A percentile compares a stretch with the other conserved stretches of the same genome.
Evolutionary conservation across 2,888 invertebrate genomes (phyloP).

Genomic region (Chouioia cunea): DNA sequence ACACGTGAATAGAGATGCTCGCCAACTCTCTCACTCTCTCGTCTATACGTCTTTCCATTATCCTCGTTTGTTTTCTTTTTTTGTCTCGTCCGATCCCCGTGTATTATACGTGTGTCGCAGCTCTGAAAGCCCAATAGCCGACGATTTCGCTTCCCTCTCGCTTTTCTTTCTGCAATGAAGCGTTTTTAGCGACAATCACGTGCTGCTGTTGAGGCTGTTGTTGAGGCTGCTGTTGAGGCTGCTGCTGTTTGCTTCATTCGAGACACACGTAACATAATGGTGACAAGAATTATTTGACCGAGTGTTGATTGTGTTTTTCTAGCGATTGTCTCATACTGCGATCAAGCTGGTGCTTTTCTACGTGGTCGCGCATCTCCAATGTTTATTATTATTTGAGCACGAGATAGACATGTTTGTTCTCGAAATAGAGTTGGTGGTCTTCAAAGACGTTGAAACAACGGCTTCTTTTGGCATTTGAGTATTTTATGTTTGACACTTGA

Average conservation of each 20-base stretch:
- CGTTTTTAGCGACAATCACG: constrained; percentile 25
- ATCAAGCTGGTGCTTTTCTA: not conserved
- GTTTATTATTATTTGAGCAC: too few species aligned
- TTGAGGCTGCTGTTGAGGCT: too few species aligned
- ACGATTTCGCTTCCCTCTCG: not conserved
- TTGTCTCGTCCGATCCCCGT: not conserved
- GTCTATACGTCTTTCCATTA: constrained; percentile 3
- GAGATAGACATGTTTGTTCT: too few species aligned
- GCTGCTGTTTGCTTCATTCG: not conserved
- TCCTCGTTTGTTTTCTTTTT: not conserved
- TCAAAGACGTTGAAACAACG: too few species aligned
- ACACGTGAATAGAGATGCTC: constrained; percentile 43
- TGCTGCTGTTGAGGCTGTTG: too few species aligned
- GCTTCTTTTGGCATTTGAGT: too few species aligned
- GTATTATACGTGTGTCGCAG: not conserved
- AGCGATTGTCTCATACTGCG: not conserved
- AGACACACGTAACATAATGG: constrained; percentile 7
- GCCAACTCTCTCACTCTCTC: not conserved
- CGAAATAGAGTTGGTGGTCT: too few species aligned
- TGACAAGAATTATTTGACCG: not conserved
- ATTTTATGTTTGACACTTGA: too few species aligned
- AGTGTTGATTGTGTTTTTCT: constrained; percentile 1
- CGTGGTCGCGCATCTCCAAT: not conserved
- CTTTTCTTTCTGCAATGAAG: not conserved
- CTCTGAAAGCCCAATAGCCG: not conserved